Base-by-base conservation (phyloP, 2,113 vertebrate species). In the Oreocharis arfaki region DNA sequence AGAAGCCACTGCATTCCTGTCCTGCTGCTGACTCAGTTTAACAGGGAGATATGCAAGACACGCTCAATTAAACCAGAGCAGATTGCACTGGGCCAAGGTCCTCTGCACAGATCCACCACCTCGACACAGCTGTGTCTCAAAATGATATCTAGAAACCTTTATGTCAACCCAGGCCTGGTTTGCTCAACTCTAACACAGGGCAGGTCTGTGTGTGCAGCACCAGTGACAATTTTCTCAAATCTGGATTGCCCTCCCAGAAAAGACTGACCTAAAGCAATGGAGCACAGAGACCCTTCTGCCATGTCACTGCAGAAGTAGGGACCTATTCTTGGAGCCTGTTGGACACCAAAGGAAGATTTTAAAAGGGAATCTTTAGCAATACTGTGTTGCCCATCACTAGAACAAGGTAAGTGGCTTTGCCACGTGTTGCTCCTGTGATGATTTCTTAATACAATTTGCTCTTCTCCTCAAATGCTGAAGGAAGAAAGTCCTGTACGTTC, bases 31-130 rank as follows among this genome's bases (percentile, higher is more conserved):
- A 85, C 2, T 2, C 53, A 84, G 53, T 64, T 79, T 83, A 74
- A 69, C 21, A 33, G 22, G 27, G 26, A 65, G 32, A 32, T 69
- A 20, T 27, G 50, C 19, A 57, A 75, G 30, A 22, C 11, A 6
- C 0, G 0, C 21, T 85, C 13, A 39, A 4, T 42, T 83, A 74
- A 93, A 89, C 0, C 0, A 3, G 23, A 84, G 33, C 11, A 37
- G 61, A 56, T 8, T 46, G 32, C 50, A 42, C 28, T 12, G 24
- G 13, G 32, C 53, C 75, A 52, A 68, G 28, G 33, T 71, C 16
- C 10, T 37, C 46, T 46, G 22, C 1, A 4, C 19, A 73, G 74
- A 46, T 37, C 53, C 30, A 79, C 32, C 47, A 37, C 61, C 27
- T 67, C 3, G 0, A 53, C 46, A 49, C 47, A 37, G 47, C 44